Evolutionary conservation across 1,140 invertebrate genomes (phyloP).

Genomic region (Thalassaphorura encarpata): DNA sequence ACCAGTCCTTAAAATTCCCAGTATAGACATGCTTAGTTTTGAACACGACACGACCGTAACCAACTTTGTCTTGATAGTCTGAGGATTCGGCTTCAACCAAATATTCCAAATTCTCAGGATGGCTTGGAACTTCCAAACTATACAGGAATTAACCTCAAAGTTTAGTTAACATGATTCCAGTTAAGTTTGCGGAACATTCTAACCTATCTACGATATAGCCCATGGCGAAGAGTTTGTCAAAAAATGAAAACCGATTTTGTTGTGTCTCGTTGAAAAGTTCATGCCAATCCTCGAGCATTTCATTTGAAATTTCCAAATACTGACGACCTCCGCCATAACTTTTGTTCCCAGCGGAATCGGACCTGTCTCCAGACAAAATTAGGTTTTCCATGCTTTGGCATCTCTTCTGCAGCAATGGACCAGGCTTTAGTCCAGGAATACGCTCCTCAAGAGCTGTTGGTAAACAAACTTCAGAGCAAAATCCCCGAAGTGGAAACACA

Average conservation of each 20-base stretch:
- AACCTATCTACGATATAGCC: conserved; percentile 23
- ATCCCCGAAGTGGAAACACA: too few species aligned
- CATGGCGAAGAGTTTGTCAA: conserved; percentile 18
- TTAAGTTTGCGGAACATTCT: neutral
- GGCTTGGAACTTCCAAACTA: conserved; percentile 20
- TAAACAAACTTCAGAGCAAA: too few species aligned
- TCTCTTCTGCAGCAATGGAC: too few species aligned
- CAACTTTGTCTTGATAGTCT: conserved; percentile 7
- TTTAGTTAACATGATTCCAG: neutral
- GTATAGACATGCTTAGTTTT: conserved; percentile 28
- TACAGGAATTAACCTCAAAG: neutral
- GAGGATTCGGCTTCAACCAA: conserved; percentile 16
- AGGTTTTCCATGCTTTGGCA: too few species aligned
- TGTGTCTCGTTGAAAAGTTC: too few species aligned
- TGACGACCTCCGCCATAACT: too few species aligned
- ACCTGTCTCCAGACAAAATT: too few species aligned
- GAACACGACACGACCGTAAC: conserved; percentile 23
- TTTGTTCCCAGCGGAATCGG: too few species aligned
- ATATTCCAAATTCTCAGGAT: neutral
- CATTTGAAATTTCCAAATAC: too few species aligned
- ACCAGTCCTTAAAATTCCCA: conserved; percentile 22
- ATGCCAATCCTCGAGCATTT: too few species aligned
- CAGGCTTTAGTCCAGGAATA: too few species aligned
- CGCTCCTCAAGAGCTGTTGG: too few species aligned
- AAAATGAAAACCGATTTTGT: conserved; percentile 21